Evolutionary conservation across 2,888 invertebrate species (phyloP).

Genomic region (Merodon equestris): DNA sequence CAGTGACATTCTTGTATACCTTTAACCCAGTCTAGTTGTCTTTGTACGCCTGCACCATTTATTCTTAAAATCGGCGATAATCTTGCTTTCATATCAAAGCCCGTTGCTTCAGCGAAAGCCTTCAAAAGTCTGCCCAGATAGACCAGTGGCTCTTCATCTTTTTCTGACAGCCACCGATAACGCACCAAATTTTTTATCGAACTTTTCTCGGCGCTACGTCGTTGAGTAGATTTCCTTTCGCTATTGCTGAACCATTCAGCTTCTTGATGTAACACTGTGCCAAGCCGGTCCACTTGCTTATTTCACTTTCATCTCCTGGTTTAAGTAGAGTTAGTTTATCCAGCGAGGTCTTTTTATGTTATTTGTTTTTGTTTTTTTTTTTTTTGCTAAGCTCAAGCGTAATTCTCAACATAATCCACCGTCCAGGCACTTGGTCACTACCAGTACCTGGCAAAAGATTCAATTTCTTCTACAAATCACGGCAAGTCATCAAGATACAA

Average conservation of each 20-base stretch:
- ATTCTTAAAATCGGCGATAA: no score
- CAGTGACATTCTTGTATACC: no score
- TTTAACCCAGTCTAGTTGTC: no score
- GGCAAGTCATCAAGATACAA: conserved; percentile 59
- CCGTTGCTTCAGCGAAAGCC: no score
- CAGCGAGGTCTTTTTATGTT: no score
- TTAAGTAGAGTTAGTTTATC: conserved; percentile 42
- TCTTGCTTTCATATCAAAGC: no score
- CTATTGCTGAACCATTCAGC: conserved; percentile 21
- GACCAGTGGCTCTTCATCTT: no score
- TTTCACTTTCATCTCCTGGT: conserved; percentile 61
- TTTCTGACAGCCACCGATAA: not conserved
- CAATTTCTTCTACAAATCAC: conserved; percentile 68
- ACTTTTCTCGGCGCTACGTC: conserved; percentile 12
- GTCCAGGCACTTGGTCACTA: conserved; percentile 38
- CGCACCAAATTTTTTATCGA: not conserved
- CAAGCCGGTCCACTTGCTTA: conserved; percentile 21
- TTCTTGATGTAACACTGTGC: conserved; percentile 26
- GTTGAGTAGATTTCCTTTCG: conserved; percentile 50
- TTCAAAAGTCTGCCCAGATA: no score
- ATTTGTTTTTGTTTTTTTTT: no score
- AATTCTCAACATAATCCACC: conserved; percentile 59
- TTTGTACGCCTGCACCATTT: no score
- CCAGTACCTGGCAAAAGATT: conserved; percentile 49
- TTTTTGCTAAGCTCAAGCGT: conserved; percentile 11